A percentile compares a stretch with the other conserved stretches of the same genome.
Conservation (phyloP, 2,888 invertebrate genomes). For the Chloromyia formosa region DNA sequence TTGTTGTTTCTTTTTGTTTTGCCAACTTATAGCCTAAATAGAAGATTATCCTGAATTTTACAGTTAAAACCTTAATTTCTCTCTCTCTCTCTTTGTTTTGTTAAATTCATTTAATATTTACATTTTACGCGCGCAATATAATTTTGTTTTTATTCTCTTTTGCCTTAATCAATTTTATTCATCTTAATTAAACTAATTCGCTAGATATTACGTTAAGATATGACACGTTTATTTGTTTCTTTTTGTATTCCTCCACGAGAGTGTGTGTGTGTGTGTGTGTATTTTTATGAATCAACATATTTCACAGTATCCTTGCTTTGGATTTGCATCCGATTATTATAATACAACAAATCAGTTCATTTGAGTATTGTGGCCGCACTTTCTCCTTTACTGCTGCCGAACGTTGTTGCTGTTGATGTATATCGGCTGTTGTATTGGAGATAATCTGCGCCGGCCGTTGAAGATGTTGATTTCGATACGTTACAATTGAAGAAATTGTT, state of each 20-base stretch:
- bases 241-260: no score
- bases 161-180: slow-evolving; percentile 2
- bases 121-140: neutral
- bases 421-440: slow-evolving; percentile 44
- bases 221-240: slow-evolving; percentile 42
- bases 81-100: no score
- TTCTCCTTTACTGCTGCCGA: neutral
- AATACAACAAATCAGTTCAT: slow-evolving; percentile 8
- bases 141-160: neutral
- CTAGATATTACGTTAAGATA: slow-evolving; percentile 40
- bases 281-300: slow-evolving; percentile 50
- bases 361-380: slow-evolving; percentile 3
- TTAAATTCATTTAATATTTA: slow-evolving; percentile 30
- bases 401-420: neutral
- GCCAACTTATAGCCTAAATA: slow-evolving; percentile 9
- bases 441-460: slow-evolving; percentile 46
- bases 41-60: neutral
- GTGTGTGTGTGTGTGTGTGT: no score
- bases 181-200: neutral
- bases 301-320: slow-evolving; percentile 10
- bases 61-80: neutral
- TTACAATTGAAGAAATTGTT: slow-evolving; percentile 24
- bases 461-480: slow-evolving; percentile 25
- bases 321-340: neutral
- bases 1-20: no score